These are phyloP conservation scores for Eulemur rufifrons DNA, from an alignment of 2,113 vertebrate species.

Conservation along the genomic window DNA sequence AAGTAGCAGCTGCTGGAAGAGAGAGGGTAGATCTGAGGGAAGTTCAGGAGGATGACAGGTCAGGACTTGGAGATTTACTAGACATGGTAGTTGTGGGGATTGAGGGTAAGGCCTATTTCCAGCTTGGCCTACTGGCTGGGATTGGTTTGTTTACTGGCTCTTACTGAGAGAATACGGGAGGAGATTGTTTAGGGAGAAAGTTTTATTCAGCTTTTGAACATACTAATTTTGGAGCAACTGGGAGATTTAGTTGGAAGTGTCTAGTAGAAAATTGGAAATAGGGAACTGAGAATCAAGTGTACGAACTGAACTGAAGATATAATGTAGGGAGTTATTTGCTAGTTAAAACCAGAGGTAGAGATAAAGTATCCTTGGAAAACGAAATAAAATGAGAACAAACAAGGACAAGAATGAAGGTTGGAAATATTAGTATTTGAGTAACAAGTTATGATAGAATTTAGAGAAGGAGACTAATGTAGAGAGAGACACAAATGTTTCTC, in stretches of 20 bases:
- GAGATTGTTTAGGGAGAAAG: constrained; percentile 7
- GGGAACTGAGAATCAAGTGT: background rate
- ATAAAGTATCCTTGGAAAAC: background rate
- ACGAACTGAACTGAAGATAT: background rate
- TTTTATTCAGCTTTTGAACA: background rate
- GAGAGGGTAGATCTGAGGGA: background rate
- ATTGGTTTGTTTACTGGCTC: background rate
- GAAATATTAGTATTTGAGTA: background rate
- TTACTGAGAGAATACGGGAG: background rate
- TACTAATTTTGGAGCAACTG: constrained; percentile 3
- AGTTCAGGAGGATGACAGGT: background rate
- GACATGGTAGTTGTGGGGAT: background rate
- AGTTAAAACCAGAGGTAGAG: constrained; percentile 6
- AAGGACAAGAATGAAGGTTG: background rate
- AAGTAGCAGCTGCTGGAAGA: background rate
- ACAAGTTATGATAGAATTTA: background rate
- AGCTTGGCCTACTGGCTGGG: background rate
- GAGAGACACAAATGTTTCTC: background rate
- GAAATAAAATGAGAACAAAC: background rate
- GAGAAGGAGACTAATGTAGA: background rate
- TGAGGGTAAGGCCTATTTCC: background rate
- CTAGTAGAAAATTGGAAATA: background rate
- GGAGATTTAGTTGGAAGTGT: background rate
- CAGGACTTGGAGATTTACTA: background rate
- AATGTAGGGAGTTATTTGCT: background rate